These are phyloP conservation scores for Artibeus jamaicensis DNA, from an alignment of 2,797 vertebrate species.

Conservation along the genomic window DNA sequence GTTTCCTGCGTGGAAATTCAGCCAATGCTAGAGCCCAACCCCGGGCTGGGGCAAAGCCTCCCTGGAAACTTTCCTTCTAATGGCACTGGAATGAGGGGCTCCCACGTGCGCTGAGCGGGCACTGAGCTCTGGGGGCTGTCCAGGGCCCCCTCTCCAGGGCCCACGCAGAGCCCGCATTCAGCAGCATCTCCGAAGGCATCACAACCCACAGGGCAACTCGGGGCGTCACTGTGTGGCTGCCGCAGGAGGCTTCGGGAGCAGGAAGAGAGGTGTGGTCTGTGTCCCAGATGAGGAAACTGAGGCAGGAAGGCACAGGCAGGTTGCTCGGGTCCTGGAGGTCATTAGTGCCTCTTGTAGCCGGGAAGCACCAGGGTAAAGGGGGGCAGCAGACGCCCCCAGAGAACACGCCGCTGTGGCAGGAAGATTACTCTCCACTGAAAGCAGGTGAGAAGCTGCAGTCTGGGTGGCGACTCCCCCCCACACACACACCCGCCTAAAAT, in stretches of 20 bases:
- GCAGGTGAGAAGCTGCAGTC: not conserved
- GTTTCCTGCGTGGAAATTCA: not conserved
- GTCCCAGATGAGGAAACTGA: not conserved
- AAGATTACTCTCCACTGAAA: not conserved
- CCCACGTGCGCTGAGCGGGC: not conserved
- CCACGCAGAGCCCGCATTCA: fast-evolving
- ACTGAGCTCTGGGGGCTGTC: not conserved
- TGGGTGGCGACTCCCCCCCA: not conserved
- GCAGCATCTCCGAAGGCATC: fast-evolving
- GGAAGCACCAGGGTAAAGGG: not conserved
- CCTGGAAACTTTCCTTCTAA: not conserved
- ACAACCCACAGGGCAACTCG: fast-evolving
- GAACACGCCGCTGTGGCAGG: not conserved
- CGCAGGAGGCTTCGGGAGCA: not conserved
- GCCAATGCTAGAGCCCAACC: not conserved
- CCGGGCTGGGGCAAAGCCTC: not conserved
- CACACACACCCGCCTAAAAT: not conserved
- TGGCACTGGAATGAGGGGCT: fast-evolving
- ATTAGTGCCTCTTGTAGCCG: fast-evolving
- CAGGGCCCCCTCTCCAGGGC: not conserved
- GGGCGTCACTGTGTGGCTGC: fast-evolving
- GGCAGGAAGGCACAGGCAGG: not conserved
- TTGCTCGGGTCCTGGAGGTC: too few species aligned
- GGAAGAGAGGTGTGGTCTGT: fast-evolving
- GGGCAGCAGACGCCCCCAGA: not conserved